Evolutionary conservation across 1,140 invertebrate species (phyloP).

Genomic region (Drosophila hydei): DNA sequence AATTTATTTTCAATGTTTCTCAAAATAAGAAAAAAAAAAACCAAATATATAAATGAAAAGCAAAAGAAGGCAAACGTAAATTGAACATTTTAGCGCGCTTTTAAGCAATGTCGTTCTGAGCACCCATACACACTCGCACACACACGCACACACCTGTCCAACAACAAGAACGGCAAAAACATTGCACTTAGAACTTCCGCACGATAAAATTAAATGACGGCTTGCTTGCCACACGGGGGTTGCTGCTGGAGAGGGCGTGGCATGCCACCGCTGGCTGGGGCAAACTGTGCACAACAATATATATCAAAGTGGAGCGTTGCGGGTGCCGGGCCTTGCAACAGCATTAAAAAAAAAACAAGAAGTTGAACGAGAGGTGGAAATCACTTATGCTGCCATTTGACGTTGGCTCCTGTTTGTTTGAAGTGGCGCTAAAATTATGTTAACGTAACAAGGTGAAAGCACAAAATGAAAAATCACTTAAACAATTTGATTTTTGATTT

Average conservation of each 20-base stretch:
- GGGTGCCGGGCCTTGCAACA: constrained; percentile 19
- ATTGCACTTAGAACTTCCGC: constrained; percentile 79
- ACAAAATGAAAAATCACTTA: constrained; percentile 81
- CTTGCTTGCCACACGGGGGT: constrained; percentile 44
- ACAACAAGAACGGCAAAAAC: constrained; percentile 31
- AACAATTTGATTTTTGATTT: constrained; percentile 80
- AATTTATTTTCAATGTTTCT: constrained; percentile 81
- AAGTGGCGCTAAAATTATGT: constrained; percentile 72
- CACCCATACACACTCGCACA: constrained; percentile 15
- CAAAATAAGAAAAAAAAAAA: constrained; percentile 17
- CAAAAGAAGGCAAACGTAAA: constrained; percentile 65
- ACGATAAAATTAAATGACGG: constrained; percentile 81
- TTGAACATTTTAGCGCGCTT: constrained; percentile 81
- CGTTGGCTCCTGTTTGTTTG: constrained; percentile 53
- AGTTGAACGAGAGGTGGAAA: constrained; percentile 44
- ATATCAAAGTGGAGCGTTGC: constrained; percentile 61
- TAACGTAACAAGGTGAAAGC: constrained; percentile 80
- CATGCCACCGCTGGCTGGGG: background rate
- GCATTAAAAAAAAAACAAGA: constrained; percentile 19
- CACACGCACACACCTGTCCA: constrained; percentile 45
- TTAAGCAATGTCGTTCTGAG: constrained; percentile 63
- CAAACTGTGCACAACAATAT: constrained; percentile 65
- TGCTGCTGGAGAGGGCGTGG: background rate
- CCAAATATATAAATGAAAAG: constrained; percentile 5
- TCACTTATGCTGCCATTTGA: constrained; percentile 72